Conservation (phyloP, 2,888 invertebrate genomes). For the Cenopis cana region DNA sequence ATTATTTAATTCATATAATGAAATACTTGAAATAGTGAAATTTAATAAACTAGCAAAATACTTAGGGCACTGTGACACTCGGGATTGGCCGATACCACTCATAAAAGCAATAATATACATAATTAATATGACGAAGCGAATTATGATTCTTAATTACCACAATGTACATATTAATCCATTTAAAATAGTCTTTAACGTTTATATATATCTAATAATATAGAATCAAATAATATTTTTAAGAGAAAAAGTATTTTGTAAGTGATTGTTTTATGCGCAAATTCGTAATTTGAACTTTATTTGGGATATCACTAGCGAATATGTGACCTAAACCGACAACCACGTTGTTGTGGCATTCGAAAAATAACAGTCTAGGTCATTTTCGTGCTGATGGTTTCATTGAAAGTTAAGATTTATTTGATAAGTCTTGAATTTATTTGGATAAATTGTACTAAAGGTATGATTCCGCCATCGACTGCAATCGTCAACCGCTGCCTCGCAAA, state of each 20-base stretch:
- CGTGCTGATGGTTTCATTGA: not conserved
- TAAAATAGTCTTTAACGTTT: constrained; percentile 19
- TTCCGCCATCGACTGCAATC: not conserved
- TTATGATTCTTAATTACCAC: constrained; percentile 10
- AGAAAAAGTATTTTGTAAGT: constrained; percentile 23
- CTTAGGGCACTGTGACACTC: not conserved
- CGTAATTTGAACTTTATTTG: constrained; percentile 5
- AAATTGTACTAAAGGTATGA: not conserved
- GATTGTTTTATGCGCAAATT: constrained; percentile 22
- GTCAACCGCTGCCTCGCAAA: not conserved
- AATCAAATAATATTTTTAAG: constrained; percentile 37
- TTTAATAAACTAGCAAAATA: not conserved
- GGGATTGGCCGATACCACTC: not conserved
- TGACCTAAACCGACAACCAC: not conserved
- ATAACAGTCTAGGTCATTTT: not conserved
- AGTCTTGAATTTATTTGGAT: constrained; percentile 5
- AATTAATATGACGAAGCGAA: constrained; percentile 26
- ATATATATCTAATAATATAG: constrained; percentile 14
- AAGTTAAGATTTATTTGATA: not conserved
- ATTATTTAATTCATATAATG: not conserved
- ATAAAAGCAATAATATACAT: not conserved
- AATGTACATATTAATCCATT: constrained; percentile 31
- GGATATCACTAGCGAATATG: not conserved
- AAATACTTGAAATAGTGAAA: not conserved
- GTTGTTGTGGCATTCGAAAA: not conserved